Conservation (phyloP, 2,113 vertebrate species). For the Macquaria ambigua region DNA sequence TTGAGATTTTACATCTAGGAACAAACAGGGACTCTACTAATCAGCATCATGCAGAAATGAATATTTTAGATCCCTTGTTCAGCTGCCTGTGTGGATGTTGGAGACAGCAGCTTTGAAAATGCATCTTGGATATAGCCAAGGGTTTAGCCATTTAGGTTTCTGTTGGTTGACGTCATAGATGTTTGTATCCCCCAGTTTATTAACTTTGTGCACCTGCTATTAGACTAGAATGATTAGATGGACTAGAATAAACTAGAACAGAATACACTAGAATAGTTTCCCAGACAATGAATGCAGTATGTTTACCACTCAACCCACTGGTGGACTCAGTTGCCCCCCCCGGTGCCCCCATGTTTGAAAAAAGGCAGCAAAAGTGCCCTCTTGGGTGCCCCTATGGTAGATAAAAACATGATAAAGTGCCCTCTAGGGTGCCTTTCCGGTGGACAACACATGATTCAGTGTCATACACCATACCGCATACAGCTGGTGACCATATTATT, state of each 20-base stretch:
- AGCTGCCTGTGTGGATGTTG: not conserved
- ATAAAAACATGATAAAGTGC: no score
- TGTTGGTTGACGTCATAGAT: not conserved
- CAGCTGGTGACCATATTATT: no score
- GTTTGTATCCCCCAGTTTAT: not conserved
- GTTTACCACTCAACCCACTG: not conserved
- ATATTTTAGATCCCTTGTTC: not conserved
- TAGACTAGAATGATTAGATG: not conserved
- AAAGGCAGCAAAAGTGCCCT: no score
- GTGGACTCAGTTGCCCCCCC: no score
- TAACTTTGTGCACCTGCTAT: not conserved
- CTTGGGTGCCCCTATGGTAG: no score
- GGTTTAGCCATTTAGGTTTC: not conserved
- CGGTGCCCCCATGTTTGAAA: no score
- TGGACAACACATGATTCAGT: no score
- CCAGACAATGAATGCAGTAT: not conserved
- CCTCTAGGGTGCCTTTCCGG: no score
- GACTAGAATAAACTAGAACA: not conserved
- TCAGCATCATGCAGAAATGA: not conserved
- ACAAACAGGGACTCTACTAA: not conserved
- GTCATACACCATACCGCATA: no score
- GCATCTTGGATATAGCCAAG: not conserved
- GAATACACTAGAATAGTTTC: not conserved
- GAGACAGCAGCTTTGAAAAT: not conserved
- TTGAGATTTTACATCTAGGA: not conserved